These are phyloP conservation scores for Hafferia zeledoni DNA, from an alignment of 2,797 vertebrate species.

Conservation along the genomic window DNA sequence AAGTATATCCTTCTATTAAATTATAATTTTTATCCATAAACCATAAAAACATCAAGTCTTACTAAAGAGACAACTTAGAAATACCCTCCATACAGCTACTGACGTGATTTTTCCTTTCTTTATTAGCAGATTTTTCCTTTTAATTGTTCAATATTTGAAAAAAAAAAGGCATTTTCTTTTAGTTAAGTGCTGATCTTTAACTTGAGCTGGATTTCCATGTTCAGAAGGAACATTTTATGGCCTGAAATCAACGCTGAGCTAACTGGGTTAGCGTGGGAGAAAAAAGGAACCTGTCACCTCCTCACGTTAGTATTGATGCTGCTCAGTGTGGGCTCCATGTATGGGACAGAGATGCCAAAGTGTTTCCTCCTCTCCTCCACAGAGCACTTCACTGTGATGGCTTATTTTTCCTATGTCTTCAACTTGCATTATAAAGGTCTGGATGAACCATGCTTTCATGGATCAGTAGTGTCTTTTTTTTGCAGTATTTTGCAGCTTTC, in stretches of 20 bases:
- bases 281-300: neutral
- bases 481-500: neutral
- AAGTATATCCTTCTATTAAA: neutral
- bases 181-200: neutral
- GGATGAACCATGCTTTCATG: neutral
- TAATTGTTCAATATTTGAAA: neutral
- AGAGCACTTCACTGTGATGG: neutral
- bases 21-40: neutral
- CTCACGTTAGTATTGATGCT: neutral
- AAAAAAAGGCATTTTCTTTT: neutral
- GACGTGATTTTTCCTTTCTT: accelerated
- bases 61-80: neutral
- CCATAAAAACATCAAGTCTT: neutral
- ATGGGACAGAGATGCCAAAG: neutral
- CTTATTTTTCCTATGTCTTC: neutral
- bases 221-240: neutral
- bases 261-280: neutral
- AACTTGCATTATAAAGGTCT: neutral
- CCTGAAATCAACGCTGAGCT: neutral
- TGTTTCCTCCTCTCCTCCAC: neutral
- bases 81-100: neutral
- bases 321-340: neutral
- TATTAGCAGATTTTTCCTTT: neutral
- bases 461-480: neutral
- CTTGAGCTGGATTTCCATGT: neutral